A percentile compares a stretch with the other conserved stretches of the same genome.
These are phyloP conservation scores for Cottoperca gobio DNA, from an alignment of 2,797 vertebrate species.

Conservation along the genomic window DNA sequence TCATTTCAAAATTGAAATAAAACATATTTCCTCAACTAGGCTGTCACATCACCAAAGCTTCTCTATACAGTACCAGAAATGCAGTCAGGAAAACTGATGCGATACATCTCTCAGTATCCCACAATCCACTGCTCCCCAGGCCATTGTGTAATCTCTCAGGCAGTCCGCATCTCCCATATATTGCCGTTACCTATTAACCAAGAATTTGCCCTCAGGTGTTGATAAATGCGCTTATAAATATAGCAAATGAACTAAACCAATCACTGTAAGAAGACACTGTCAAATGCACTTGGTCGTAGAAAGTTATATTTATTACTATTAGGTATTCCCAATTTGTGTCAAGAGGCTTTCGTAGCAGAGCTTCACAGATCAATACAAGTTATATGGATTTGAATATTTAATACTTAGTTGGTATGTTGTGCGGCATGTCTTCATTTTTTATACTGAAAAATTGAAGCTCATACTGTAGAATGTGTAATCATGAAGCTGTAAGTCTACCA, in stretches of 20 bases:
- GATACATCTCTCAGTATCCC: neutral
- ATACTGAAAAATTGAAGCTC: neutral
- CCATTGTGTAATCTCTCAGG: neutral
- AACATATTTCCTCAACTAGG: neutral
- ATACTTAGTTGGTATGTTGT: neutral
- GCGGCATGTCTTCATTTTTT: neutral
- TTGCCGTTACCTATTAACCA: neutral
- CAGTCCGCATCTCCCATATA: neutral
- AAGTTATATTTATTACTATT: neutral
- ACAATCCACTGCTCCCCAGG: constrained; percentile 10
- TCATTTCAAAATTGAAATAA: constrained; percentile 14
- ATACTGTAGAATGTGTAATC: neutral
- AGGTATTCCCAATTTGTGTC: neutral
- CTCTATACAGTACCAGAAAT: neutral
- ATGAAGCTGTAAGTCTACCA: neutral
- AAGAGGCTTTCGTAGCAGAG: neutral
- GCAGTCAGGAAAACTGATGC: neutral
- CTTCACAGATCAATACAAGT: neutral
- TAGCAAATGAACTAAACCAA: neutral
- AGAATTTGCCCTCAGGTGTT: constrained; percentile 1
- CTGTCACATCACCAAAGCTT: constrained; percentile 22
- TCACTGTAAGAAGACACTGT: neutral
- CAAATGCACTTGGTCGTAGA: neutral
- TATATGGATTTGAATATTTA: neutral
- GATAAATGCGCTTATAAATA: constrained; percentile 1